These are phyloP conservation scores for Nyctereutes procyonoides DNA, from an alignment of 2,113 vertebrate species.

Conservation along the genomic window DNA sequence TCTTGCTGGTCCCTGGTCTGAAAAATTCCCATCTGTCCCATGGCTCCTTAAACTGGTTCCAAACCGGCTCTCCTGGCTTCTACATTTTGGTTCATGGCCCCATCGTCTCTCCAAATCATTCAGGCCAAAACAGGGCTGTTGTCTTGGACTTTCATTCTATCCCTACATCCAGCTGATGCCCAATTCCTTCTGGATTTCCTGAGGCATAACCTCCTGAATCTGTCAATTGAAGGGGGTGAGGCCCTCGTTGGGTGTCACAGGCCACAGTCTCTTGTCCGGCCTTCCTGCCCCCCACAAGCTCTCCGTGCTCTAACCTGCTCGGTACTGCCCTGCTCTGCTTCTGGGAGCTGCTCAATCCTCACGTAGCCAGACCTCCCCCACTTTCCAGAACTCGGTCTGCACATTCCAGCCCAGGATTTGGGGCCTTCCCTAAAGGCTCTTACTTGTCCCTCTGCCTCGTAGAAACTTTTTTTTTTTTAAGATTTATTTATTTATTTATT, in stretches of 20 bases:
- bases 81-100: too few species aligned
- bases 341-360: too few species aligned
- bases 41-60: background rate
- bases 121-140: background rate
- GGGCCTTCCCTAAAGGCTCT: background rate
- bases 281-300: background rate
- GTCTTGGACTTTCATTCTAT: background rate
- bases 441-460: background rate
- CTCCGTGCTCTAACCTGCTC: background rate
- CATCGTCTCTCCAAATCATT: background rate
- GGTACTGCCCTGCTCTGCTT: background rate
- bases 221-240: rapidly evolving
- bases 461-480: background rate
- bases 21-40: background rate
- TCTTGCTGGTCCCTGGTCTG: too few species aligned
- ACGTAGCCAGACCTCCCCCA: background rate
- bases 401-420: background rate
- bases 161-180: background rate
- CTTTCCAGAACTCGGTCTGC: background rate
- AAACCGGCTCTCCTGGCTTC: background rate
- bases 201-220: background rate
- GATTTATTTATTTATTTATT: too few species aligned
- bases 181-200: background rate
- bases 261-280: background rate
- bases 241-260: background rate